phyloP scores from a whole-genome alignment of 2,113 vertebrate species.

The Apistogramma diplotaenia region DNA sequence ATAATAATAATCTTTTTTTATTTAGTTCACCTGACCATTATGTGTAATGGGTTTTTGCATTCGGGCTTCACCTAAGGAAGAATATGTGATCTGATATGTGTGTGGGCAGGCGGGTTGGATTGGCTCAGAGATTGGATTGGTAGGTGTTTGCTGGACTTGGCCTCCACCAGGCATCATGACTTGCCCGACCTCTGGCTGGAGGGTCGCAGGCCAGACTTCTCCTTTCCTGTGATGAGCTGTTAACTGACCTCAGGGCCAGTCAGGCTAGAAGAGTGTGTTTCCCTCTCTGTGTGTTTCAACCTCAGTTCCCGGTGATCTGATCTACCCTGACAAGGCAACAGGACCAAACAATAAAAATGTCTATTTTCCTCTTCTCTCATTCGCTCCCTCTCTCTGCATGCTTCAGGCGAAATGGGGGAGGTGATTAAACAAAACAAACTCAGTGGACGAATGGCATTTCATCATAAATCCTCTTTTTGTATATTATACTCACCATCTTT shows the following conservation, averaged over 20 bases:
- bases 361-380: slow-evolving; percentile 40
- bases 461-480: not conserved
- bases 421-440: slow-evolving; percentile 35
- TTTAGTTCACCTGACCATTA: not conserved
- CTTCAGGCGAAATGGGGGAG: slow-evolving; percentile 27
- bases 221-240: slow-evolving; percentile 54
- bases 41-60: not conserved
- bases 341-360: slow-evolving; percentile 59
- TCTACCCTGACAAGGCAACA: slow-evolving; percentile 61
- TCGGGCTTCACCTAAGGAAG: not conserved
- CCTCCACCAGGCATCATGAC: slow-evolving; percentile 21
- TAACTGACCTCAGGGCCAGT: slow-evolving; percentile 55
- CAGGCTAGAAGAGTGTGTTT: slow-evolving; percentile 31
- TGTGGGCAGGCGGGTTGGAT: not conserved
- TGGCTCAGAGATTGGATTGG: not conserved
- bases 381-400: slow-evolving; percentile 10
- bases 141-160: slow-evolving; percentile 37
- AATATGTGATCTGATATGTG: not conserved
- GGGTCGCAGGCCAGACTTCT: slow-evolving; percentile 53
- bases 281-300: slow-evolving; percentile 18
- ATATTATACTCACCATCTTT: not conserved
- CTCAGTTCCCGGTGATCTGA: slow-evolving; percentile 52
- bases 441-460: slow-evolving; percentile 18
- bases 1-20: not conserved
- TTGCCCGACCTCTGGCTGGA: slow-evolving; percentile 21